Percentiles rank a stretch among this genome's conserved stretches.
phyloP scores from a whole-genome alignment of 2,888 invertebrate species.

The Pristionchus fissidentatus region DNA sequence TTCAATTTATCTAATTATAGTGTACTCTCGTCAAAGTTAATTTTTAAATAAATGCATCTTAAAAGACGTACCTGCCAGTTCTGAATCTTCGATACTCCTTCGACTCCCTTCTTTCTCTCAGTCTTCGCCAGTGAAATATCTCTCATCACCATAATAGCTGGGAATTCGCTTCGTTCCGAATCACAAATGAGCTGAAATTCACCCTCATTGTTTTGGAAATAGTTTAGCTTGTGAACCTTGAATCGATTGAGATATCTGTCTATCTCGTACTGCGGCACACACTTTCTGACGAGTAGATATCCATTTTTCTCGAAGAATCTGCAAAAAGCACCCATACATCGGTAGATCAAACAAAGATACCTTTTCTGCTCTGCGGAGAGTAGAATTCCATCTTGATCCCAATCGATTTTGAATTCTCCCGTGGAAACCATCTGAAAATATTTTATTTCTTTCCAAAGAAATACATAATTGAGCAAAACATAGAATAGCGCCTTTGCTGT shows the following conservation, averaged over 20 bases:
- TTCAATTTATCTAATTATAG: too few species aligned
- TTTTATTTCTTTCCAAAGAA: too few species aligned
- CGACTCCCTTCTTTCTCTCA: constrained; percentile 81
- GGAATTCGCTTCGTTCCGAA: constrained; percentile 76
- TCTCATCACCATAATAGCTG: constrained; percentile 81
- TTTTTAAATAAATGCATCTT: not conserved
- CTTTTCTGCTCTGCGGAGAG: constrained; percentile 57
- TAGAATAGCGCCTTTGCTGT: too few species aligned
- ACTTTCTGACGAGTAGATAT: constrained; percentile 84
- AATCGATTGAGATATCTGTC: constrained; percentile 81
- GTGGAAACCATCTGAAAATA: too few species aligned
- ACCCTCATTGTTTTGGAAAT: too few species aligned
- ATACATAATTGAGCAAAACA: too few species aligned
- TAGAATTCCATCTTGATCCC: constrained; percentile 50
- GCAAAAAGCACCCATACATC: not conserved
- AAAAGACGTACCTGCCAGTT: constrained; percentile 78
- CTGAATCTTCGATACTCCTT: constrained; percentile 85
- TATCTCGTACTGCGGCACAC: constrained; percentile 82
- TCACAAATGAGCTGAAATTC: constrained; percentile 82
- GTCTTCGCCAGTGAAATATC: constrained; percentile 82
- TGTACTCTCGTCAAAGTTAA: too few species aligned
- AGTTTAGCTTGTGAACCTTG: constrained; percentile 48
- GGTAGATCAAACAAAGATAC: too few species aligned
- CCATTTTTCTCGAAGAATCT: constrained; percentile 86
- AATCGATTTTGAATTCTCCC: too few species aligned